These are phyloP conservation scores for Taeniopygia guttata DNA, from an alignment of 2,797 vertebrate species.

Conservation along the genomic window DNA sequence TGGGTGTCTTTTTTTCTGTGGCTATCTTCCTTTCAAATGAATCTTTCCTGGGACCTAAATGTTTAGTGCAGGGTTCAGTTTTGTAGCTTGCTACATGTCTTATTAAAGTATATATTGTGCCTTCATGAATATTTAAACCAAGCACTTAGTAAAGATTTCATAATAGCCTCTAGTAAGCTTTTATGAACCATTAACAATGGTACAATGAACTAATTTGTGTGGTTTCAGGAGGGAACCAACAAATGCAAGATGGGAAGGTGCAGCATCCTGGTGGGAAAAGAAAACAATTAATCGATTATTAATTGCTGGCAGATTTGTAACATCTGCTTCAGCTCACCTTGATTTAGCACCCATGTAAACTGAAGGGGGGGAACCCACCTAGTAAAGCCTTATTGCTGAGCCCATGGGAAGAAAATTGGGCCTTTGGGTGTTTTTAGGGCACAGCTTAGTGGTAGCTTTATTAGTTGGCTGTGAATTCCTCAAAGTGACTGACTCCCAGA, in stretches of 20 bases:
- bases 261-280: neutral
- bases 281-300: constrained; percentile 34
- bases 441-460: neutral
- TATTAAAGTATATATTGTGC: constrained; percentile 70
- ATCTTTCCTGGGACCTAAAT: neutral
- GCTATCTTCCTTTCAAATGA: neutral
- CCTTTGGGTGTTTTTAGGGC: constrained; percentile 1
- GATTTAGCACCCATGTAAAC: neutral
- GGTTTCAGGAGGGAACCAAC: neutral
- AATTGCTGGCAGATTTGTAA: neutral
- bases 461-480: neutral
- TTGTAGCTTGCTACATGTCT: constrained; percentile 40
- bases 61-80: constrained; percentile 22
- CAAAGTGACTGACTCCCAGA: neutral
- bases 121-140: constrained; percentile 72
- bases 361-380: neutral
- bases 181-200: constrained; percentile 47
- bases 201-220: constrained; percentile 40
- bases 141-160: constrained; percentile 60
- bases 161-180: constrained; percentile 66
- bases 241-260: neutral
- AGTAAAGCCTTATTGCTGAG: neutral
- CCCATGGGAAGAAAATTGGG: neutral
- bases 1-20: neutral
- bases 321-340: neutral